Conservation (phyloP, 1,140 invertebrate species). For the Cheumatopsyche charites region DNA sequence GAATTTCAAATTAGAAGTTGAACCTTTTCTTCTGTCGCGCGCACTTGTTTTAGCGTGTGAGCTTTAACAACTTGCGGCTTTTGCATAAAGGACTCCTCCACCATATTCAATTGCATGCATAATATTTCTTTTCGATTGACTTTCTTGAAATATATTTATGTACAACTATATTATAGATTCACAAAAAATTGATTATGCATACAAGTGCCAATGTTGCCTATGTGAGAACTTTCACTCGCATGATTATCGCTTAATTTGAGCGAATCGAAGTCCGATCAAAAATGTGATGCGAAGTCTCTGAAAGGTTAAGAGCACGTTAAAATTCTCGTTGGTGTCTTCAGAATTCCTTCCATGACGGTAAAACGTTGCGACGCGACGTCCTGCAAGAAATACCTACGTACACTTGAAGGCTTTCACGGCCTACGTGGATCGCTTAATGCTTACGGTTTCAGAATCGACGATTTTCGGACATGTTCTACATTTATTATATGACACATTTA, state of each 20-base stretch:
- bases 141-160: no score
- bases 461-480: neutral
- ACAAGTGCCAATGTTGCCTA: neutral
- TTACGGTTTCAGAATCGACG: constrained; percentile 4
- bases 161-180: no score
- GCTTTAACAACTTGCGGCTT: no score
- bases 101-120: no score
- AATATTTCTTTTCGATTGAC: no score
- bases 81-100: no score
- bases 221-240: neutral
- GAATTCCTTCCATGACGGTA: constrained; percentile 3
- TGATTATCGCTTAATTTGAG: neutral
- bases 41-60: no score
- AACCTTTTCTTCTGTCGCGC: no score
- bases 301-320: neutral
- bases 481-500: no score
- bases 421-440: constrained; percentile 18
- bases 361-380: neutral
- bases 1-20: constrained; percentile 9
- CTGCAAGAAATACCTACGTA: constrained; percentile 11
- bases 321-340: neutral
- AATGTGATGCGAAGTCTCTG: neutral
- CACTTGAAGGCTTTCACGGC: neutral
- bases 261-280: no score
- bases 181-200: neutral